Percentiles rank a stretch among this genome's conserved stretches.
Evolutionary conservation across 2,888 invertebrate species (phyloP).

Genomic region (Halictus quadricinctus): DNA sequence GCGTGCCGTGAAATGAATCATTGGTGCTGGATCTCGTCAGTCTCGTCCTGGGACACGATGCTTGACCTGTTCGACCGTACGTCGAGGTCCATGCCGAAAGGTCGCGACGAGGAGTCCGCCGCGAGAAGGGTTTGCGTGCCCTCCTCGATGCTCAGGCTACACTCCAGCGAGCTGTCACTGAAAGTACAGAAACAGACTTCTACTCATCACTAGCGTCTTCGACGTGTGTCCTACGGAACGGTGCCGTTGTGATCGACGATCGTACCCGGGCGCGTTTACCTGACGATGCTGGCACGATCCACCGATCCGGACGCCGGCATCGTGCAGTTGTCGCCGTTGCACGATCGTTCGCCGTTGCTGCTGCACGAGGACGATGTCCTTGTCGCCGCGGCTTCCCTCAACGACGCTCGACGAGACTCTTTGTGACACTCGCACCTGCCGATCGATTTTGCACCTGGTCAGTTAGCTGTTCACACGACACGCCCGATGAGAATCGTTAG

Average conservation of each 20-base stretch:
- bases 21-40: constrained; percentile 74
- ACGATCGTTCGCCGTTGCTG: constrained; percentile 73
- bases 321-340: constrained; percentile 75
- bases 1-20: constrained; percentile 52
- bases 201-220: constrained; percentile 79
- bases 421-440: constrained; percentile 91
- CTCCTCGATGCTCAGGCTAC: constrained; percentile 83
- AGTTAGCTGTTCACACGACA: background rate
- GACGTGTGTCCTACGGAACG: constrained; percentile 49
- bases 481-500: background rate
- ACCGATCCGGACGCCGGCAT: constrained; percentile 67
- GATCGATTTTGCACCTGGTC: background rate
- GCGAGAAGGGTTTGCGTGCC: constrained; percentile 75
- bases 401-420: constrained; percentile 78
- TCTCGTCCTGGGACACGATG: constrained; percentile 84
- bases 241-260: constrained; percentile 52
- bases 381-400: constrained; percentile 59
- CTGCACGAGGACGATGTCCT: constrained; percentile 71
- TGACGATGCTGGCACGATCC: constrained; percentile 79
- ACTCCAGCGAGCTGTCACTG: constrained; percentile 85
- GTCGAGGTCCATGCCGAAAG: constrained; percentile 86
- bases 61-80: constrained; percentile 85
- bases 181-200: constrained; percentile 80
- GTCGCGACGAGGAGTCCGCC: constrained; percentile 82
- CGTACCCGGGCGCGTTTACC: constrained; percentile 78